These are phyloP conservation scores for Pseudochaenichthys georgianus DNA, from an alignment of 2,797 vertebrate species.

Conservation along the genomic window DNA sequence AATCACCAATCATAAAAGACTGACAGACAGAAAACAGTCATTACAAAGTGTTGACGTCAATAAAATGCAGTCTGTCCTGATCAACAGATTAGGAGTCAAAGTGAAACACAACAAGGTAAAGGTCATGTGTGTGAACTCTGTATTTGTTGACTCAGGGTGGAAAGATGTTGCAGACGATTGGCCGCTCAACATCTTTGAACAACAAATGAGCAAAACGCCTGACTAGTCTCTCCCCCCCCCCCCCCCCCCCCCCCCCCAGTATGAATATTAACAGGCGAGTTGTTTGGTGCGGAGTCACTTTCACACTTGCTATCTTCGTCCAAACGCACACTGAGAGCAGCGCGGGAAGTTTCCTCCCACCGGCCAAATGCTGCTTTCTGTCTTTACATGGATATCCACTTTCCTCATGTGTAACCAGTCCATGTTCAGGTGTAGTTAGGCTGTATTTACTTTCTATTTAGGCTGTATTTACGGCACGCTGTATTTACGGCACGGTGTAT, in stretches of 20 bases:
- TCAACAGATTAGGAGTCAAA: constrained; percentile 19
- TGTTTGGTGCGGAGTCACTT: constrained; percentile 9
- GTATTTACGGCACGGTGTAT: no score
- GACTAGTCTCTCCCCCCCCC: not conserved
- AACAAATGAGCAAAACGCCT: not conserved
- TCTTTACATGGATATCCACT: not conserved
- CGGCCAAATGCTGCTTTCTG: constrained; percentile 36
- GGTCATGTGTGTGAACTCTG: not conserved
- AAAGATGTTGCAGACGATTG: not conserved
- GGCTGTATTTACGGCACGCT: no score
- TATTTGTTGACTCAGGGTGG: no score
- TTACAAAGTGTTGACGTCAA: no score
- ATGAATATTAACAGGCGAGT: constrained; percentile 20
- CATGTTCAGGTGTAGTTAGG: not conserved
- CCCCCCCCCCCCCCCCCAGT: no score
- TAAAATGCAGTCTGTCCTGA: constrained; percentile 7
- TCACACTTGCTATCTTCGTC: constrained; percentile 29
- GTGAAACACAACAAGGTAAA: not conserved
- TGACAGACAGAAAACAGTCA: no score
- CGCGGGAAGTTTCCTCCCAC: constrained; percentile 59
- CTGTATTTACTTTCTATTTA: no score
- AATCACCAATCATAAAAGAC: no score
- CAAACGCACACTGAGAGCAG: constrained; percentile 14
- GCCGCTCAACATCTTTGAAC: not conserved
- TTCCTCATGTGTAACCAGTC: not conserved